Evolutionary conservation across 2,113 vertebrate genomes (phyloP).

Genomic region (Lanius collurio): DNA sequence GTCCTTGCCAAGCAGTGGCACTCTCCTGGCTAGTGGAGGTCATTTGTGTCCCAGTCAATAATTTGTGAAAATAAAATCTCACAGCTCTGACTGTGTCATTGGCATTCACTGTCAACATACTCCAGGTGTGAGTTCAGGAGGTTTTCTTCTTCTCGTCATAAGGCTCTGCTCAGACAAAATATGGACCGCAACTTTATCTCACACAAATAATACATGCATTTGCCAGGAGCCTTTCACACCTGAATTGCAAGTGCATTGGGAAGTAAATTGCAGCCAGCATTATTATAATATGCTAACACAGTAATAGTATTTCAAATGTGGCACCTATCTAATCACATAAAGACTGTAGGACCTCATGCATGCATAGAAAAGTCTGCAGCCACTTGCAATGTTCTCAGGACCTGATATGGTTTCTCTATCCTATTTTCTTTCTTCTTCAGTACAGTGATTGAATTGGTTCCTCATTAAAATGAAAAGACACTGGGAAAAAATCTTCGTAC

Average conservation of each 20-base stretch:
- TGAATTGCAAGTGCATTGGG: not conserved
- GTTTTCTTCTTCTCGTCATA: not conserved
- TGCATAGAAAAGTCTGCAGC: not conserved
- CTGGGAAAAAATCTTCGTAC: not conserved
- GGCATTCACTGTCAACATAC: not conserved
- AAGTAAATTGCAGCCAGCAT: not conserved
- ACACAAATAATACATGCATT: not conserved
- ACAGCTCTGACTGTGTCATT: not conserved
- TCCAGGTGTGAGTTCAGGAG: not conserved
- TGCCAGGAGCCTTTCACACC: not conserved
- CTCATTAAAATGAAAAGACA: not conserved
- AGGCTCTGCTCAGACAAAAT: not conserved
- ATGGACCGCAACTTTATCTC: not conserved
- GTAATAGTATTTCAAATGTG: not conserved
- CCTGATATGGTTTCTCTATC: not conserved
- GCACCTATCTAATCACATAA: not conserved
- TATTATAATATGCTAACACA: not conserved
- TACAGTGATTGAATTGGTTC: not conserved
- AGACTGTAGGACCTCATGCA: not conserved
- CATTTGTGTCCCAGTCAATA: rapidly evolving
- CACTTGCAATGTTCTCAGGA: not conserved
- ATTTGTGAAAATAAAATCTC: not conserved
- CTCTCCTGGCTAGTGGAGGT: not conserved
- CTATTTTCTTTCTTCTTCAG: not conserved
- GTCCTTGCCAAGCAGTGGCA: not conserved